These are phyloP conservation scores for Tinamus guttatus DNA, from an alignment of 2,113 vertebrate species.

Conservation along the genomic window DNA sequence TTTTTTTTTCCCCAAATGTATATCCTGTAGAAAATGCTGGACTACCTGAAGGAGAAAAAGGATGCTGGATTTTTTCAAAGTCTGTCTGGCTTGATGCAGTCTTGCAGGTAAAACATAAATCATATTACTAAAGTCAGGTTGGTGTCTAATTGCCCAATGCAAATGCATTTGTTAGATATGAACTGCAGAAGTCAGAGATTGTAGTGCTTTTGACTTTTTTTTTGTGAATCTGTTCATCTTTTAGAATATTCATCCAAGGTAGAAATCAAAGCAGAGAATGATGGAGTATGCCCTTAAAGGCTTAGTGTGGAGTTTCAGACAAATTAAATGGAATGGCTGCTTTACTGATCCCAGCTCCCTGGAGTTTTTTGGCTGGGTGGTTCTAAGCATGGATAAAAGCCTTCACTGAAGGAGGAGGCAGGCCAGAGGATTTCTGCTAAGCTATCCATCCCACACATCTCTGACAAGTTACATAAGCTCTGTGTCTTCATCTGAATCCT, in stretches of 20 bases:
- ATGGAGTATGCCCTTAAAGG: background rate
- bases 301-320: background rate
- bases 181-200: background rate
- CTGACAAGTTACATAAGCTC: fast-evolving
- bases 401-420: background rate
- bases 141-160: background rate
- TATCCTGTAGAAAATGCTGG: conserved; percentile 93
- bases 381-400: background rate
- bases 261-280: background rate
- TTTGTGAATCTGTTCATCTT: background rate
- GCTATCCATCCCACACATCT: background rate
- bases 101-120: conserved; percentile 89
- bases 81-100: conserved; percentile 96
- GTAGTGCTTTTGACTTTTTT: background rate
- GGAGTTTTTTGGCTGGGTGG: background rate
- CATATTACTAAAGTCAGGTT: background rate
- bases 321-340: background rate
- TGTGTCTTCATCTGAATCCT: background rate
- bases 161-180: background rate
- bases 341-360: background rate
- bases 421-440: background rate
- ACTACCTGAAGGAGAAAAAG: conserved; percentile 96
- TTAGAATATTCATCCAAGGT: background rate
- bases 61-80: conserved; percentile 98
- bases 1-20: background rate